Evolutionary conservation across 2,113 vertebrate species (phyloP), one percentile per base, ranked within the genome.

Genomic region (Phyllostomus hastatus): DNA sequence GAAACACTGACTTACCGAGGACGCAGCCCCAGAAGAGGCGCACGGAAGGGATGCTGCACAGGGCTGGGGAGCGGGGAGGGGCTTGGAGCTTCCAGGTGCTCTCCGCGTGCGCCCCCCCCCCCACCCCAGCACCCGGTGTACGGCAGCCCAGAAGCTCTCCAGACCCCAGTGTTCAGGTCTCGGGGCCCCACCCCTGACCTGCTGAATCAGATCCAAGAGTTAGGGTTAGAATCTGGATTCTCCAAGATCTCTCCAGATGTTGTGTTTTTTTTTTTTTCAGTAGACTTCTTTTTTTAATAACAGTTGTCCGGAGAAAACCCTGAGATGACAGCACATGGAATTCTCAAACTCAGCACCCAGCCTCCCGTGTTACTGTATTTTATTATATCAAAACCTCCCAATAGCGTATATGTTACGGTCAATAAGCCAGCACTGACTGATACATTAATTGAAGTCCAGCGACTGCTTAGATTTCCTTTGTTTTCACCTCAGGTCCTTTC

Each of bases 31-130:
- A 46, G 46, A 57, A 57, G 1, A 67, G 72, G 35, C 28, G 24
- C 52, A 54, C 1, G 46, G 72, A 26, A 26, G 70, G 6, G 20
- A 24, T 2, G 2, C 35, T 4, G 4, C 35, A 7, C 14, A 20
- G 59, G 31, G 22, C 48, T 0, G 43, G 80, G 59, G 5, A 22
- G 4, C 16, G 0, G 14, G 57, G 20, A 19, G n/a, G 57, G 19
- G 10, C 4, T 2, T 5, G 10, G n/a, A 19, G n/a, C 22, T 50
- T 33, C 79, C 52, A 28, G 10, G 19, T 1, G 20, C 48, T 28
- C 22, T 43, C 28, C 0, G 0, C 19, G 20, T 1, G 7, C 8
- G 1, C 59, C 70, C 10, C 46, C 48, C 24, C 10, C 43, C 59
- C 70, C 7, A 28, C 61, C 24, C 10, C 43, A 26, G 72, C 48